Evolutionary conservation across 37 sponge, comb jelly and placozoan genomes (phyloP).

Genomic region (Mnemiopsis leidyi): DNA sequence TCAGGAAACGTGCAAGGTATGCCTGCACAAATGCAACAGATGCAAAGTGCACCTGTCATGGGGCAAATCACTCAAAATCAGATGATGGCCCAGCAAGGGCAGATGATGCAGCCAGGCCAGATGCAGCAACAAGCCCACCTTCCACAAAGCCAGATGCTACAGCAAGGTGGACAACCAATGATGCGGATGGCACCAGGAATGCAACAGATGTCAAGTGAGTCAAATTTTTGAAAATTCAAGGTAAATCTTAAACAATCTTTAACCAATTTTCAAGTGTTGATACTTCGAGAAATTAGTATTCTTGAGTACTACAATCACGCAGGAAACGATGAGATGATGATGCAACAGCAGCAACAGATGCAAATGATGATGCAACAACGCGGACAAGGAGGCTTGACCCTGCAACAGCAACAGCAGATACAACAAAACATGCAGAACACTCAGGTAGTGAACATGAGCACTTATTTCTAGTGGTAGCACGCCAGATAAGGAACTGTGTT

Average conservation of each 20-base stretch:
- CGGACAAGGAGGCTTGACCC: neutral
- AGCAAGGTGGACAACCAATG: neutral
- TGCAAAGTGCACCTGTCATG: constrained; percentile 15
- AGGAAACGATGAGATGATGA: constrained; percentile 64
- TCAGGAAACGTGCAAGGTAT: constrained; percentile 34
- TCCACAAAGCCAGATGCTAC: neutral
- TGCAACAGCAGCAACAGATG: constrained; percentile 63
- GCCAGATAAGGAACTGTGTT: too few relatives aligned
- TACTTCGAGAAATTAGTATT: too few relatives aligned
- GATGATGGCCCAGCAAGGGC: neutral
- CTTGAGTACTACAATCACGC: too few relatives aligned
- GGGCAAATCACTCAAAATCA: constrained; percentile 39
- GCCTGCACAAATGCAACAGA: constrained; percentile 39
- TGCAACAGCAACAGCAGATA: constrained; percentile 54
- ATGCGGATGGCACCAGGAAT: neutral
- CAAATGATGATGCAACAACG: constrained; percentile 57
- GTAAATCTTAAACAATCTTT: too few relatives aligned
- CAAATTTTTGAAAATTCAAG: too few relatives aligned
- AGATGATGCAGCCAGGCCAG: neutral
- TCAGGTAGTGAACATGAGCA: too few relatives aligned
- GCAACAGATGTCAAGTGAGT: neutral
- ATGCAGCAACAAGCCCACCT: neutral
- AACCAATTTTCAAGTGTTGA: too few relatives aligned
- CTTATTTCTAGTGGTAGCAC: too few relatives aligned
- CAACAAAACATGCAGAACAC: constrained; percentile 39